Evolutionary conservation across 2,113 vertebrate genomes (phyloP), one percentile per base, ranked within the genome.

Genomic region (Lamprotornis superbus): DNA sequence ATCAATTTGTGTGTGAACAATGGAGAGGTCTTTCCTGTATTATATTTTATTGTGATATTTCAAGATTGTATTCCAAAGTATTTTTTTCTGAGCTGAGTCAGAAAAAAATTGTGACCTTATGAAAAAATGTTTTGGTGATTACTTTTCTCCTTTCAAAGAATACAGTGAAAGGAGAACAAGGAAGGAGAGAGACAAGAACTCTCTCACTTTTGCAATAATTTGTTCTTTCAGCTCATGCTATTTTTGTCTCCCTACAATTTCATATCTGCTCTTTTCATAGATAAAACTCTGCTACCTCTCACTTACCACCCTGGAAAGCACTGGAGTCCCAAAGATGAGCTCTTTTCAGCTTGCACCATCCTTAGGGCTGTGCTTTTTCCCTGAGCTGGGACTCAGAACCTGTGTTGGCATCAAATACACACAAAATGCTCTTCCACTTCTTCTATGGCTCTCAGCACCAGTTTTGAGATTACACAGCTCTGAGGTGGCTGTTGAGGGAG

Each of bases 161-260:
- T 4, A 19, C 5, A 19, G 33, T 47, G 52, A 78, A 73, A 78
- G 33, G 57, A 76, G 12, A 76, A 25, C 46, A 52, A 76, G 53
- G 35, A 77, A 81, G 30, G 27, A 86, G 47, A 77, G 15, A 92
- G 52, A 78, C 11, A 61, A 47, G 55, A 91, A 56, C 35, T 25
- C 6, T 42, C 23, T 59, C 27, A 9, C 49, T 77, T 73, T 40
- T 44, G 8, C 76, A 87, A 73, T 23, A 93, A 80, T 56, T 37
- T 33, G 37, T 44, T 91, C 27, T 82, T 76, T 39, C 24, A 80
- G 40, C 57, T 73, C 11, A 21, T n/a, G 65, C 63, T 95, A 89
- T 94, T 94, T 96, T 88, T 88, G 90, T 74, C 82, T 78, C n/a
- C 33, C 33, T 50, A 39, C 39, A 60, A 74, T 83, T 69, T 93